These are phyloP conservation scores for Cotesia chilonis DNA, from an alignment of 1,140 invertebrate genomes.

Conservation along the genomic window DNA sequence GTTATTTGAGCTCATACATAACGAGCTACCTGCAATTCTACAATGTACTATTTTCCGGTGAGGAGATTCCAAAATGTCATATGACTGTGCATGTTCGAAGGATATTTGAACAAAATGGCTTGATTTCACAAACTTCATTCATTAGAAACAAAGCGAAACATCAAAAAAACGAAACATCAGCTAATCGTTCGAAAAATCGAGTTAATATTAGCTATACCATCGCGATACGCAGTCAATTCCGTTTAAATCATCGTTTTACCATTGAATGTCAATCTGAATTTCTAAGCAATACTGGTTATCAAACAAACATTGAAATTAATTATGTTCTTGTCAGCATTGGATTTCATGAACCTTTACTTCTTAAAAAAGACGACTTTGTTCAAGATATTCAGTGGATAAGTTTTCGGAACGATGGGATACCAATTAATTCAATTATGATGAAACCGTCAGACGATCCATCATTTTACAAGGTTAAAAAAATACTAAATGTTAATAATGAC, in stretches of 20 bases:
- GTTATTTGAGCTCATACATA: too few relatives aligned
- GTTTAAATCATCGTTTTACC: not conserved
- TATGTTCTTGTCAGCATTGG: slow-evolving; percentile 9
- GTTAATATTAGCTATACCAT: not conserved
- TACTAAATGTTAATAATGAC: not conserved
- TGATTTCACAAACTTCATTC: slow-evolving; percentile 26
- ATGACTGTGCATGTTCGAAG: slow-evolving; percentile 34
- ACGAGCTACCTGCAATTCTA: not conserved
- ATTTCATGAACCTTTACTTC: not conserved
- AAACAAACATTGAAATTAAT: not conserved
- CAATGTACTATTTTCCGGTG: slow-evolving; percentile 35
- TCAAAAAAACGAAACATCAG: not conserved
- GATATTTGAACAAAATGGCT: slow-evolving; percentile 20
- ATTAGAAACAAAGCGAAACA: too few relatives aligned
- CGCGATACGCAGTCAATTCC: not conserved
- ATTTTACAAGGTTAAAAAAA: slow-evolving; percentile 5
- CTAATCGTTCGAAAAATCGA: slow-evolving; percentile 7
- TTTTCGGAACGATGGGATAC: not conserved
- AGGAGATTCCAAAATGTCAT: slow-evolving; percentile 37
- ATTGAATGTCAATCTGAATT: slow-evolving; percentile 1
- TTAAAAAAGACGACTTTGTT: not conserved
- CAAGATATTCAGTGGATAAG: not conserved
- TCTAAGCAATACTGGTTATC: not conserved
- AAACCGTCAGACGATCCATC: too few relatives aligned
- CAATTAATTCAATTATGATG: not conserved